phyloP scores from a whole-genome alignment of 2,888 invertebrate species.

The Sinopyrophorus schimmeli region DNA sequence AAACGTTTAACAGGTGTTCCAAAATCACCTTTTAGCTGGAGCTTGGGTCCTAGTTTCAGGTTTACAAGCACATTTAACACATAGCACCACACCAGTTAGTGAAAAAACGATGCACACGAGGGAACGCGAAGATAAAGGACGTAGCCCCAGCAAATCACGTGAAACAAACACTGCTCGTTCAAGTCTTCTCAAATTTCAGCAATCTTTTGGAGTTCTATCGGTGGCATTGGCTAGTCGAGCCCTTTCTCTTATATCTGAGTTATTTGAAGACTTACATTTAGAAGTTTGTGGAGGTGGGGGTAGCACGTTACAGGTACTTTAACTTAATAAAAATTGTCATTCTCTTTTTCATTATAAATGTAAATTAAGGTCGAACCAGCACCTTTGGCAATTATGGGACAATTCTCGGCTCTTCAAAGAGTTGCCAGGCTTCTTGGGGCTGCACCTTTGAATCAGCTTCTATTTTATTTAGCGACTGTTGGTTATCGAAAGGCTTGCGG shows the following conservation, averaged over 20 bases:
- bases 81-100: slow-evolving; percentile 59
- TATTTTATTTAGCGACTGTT: slow-evolving; percentile 86
- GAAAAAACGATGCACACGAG: slow-evolving; percentile 52
- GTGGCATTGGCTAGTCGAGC: slow-evolving; percentile 87
- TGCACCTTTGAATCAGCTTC: slow-evolving; percentile 77
- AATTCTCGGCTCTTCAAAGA: slow-evolving; percentile 70
- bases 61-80: slow-evolving; percentile 78
- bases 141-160: slow-evolving; percentile 63
- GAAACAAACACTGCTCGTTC: slow-evolving; percentile 63
- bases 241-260: slow-evolving; percentile 72
- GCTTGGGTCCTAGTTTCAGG: slow-evolving; percentile 88
- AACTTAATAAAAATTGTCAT: background rate
- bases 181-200: slow-evolving; percentile 76
- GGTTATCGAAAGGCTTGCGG: slow-evolving; percentile 90
- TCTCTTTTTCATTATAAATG: background rate
- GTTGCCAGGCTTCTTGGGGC: slow-evolving; percentile 71
- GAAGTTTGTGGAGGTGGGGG: slow-evolving; percentile 62
- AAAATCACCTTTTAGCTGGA: slow-evolving; percentile 87
- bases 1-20: slow-evolving; percentile 67
- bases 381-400: slow-evolving; percentile 65
- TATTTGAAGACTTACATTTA: slow-evolving; percentile 77
- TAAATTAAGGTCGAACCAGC: slow-evolving; percentile 59
- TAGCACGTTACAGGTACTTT: slow-evolving; percentile 43
- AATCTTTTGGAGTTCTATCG: slow-evolving; percentile 86
- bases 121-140: slow-evolving; percentile 61